These are phyloP conservation scores for Orchestia grillus DNA, from an alignment of 1,140 invertebrate species.

Conservation along the genomic window DNA sequence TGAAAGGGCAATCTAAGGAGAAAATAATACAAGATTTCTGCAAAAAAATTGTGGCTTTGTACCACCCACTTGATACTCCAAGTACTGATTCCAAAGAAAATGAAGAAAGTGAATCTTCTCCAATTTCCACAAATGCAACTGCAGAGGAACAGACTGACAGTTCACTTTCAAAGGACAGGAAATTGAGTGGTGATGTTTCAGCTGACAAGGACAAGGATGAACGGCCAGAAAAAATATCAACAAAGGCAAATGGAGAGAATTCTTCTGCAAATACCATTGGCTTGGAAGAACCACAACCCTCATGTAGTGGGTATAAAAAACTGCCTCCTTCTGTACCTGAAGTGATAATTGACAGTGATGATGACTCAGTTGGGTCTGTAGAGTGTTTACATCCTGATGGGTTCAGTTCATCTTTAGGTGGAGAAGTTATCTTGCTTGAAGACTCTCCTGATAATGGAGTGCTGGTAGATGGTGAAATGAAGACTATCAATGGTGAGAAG, in stretches of 20 bases:
- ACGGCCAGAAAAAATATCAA: not conserved
- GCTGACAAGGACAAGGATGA: not conserved
- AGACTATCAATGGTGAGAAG: not conserved
- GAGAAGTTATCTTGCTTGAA: not conserved
- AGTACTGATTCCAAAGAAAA: not conserved
- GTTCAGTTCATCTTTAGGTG: not conserved
- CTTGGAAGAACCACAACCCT: not conserved
- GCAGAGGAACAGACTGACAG: not conserved
- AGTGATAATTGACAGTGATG: constrained; percentile 13
- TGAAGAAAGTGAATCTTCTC: not conserved
- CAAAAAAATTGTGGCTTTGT: not conserved
- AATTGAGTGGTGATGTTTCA: not conserved
- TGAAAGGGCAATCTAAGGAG: not conserved
- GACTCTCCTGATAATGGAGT: constrained; percentile 21
- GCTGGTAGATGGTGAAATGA: not conserved
- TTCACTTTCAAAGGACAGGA: not conserved
- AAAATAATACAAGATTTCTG: not conserved
- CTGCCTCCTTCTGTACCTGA: not conserved
- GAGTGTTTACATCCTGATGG: constrained; percentile 5
- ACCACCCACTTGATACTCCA: not conserved
- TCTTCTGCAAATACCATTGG: not conserved
- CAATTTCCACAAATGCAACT: not conserved
- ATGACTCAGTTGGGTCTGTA: not conserved
- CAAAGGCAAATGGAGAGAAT: not conserved
- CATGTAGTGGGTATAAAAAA: constrained; percentile 31